Percentiles rank a stretch among this genome's conserved stretches.
Evolutionary conservation across 1,140 invertebrate species (phyloP).

Genomic region (Micrasema minimum): DNA sequence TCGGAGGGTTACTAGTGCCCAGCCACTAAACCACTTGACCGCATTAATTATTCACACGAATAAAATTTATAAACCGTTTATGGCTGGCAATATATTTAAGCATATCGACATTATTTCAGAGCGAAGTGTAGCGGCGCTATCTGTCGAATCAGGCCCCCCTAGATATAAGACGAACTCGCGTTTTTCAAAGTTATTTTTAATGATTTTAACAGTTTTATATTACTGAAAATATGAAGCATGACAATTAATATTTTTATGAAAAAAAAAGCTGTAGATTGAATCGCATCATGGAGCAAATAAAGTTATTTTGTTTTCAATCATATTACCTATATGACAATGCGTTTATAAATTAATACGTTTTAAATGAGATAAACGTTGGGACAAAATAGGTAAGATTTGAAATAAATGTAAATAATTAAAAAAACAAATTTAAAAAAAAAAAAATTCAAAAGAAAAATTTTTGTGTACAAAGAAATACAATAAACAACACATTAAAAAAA

Average conservation of each 20-base stretch:
- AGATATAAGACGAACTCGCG: constrained; percentile 4
- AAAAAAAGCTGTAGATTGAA: not conserved
- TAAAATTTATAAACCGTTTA: constrained; percentile 36
- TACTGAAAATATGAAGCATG: not conserved
- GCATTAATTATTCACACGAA: constrained; percentile 36
- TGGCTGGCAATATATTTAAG: constrained; percentile 27
- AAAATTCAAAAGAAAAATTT: no score
- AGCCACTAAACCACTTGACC: constrained; percentile 35
- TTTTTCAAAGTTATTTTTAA: constrained; percentile 7
- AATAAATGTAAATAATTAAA: no score
- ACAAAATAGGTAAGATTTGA: not conserved
- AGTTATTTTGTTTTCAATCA: not conserved
- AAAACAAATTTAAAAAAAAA: no score
- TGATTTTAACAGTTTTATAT: not conserved
- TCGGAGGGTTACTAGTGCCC: no score
- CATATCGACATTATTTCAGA: constrained; percentile 28
- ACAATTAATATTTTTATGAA: not conserved
- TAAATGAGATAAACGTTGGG: not conserved
- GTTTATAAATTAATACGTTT: not conserved
- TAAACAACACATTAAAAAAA: no score
- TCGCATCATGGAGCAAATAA: not conserved
- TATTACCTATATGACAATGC: not conserved
- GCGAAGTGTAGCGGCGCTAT: constrained; percentile 34
- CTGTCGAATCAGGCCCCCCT: constrained; percentile 8
- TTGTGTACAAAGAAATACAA: no score